Base-by-base conservation (phyloP, 2,797 vertebrate species). In the Argya squamiceps region DNA sequence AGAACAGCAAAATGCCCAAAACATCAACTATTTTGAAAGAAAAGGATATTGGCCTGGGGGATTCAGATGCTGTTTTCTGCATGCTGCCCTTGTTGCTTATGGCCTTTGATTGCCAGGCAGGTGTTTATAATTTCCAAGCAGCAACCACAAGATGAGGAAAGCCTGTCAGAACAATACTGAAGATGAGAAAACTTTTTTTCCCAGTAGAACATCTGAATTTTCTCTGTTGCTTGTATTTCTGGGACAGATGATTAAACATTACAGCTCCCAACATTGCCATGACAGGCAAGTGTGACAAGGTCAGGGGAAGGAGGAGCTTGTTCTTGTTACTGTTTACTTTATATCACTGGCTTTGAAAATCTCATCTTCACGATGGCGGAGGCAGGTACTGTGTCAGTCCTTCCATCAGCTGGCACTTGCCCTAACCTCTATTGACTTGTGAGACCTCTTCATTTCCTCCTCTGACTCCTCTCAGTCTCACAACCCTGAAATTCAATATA, bases 391-490 rank as follows among this genome's bases (percentile, higher is more conserved):
- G 24, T 46, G 74, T 68, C 73, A 79, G 63, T 71, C 86, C 36
- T 86, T 91, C 94, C 49, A 3, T 89, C 76, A 93, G 36, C 53
- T 87, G 86, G 41, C 76, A 68, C 76, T 92, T 96, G 41, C 53
- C 44, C 27, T 85, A 94, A 96, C 84, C 82, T 65, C 47, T 83
- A 60, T 5, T 92, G 94, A 88, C 94, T 87, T 52, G 39, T 37
- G 80, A 91, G 77, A 93, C 62, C 80, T 89, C 63, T 88, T 88
- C 49, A 89, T 95, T 96, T 95, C 95, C 92, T 94, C 74, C 64
- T 85, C 64, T 55, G 56, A 53, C 52, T 95, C 86, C 56, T 24
- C 53, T 88, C 76, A 29, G 44, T 69, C 70, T 88, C 1, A 0
- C 43, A 55, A 8, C 26, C 60, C 83, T 78, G 92, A 93, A 97